Conservation (phyloP, 2,888 invertebrate genomes). For the Sialis fuliginosa region DNA sequence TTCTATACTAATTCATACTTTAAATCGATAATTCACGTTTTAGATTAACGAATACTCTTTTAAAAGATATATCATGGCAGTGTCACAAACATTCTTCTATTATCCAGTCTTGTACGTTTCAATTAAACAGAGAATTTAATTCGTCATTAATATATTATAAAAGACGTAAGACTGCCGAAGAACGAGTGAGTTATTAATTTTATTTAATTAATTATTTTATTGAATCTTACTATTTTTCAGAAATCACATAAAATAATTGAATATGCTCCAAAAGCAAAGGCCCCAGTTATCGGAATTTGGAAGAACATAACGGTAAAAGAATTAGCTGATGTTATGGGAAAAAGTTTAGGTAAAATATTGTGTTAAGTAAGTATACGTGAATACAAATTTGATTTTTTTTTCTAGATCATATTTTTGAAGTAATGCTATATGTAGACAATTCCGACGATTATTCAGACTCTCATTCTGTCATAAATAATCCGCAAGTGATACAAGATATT, state of each 20-base stretch:
- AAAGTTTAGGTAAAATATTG: conserved; percentile 36
- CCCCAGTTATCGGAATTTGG: conserved; percentile 51
- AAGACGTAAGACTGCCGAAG: conserved; percentile 41
- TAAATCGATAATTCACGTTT: not conserved
- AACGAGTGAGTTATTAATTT: conserved; percentile 29
- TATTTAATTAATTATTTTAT: not conserved
- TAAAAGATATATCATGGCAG: not conserved
- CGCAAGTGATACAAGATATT: conserved; percentile 45
- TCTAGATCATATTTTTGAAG: conserved; percentile 50
- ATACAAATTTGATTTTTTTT: conserved; percentile 10
- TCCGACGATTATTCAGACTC: conserved; percentile 33
- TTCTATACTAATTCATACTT: too few species aligned
- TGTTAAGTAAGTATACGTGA: not conserved
- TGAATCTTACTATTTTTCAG: conserved; percentile 17
- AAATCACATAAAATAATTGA: conserved; percentile 35
- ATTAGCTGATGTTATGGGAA: conserved; percentile 43
- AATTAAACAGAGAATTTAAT: conserved; percentile 15
- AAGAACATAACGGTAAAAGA: conserved; percentile 63
- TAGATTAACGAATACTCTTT: not conserved
- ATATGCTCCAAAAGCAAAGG: conserved; percentile 36
- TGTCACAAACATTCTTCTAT: not conserved
- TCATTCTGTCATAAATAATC: conserved; percentile 40
- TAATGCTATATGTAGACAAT: conserved; percentile 44
- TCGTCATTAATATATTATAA: conserved; percentile 28
- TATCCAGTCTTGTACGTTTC: not conserved